Base-by-base conservation (phyloP, 1,140 invertebrate species). In the Rhagoletis pomonella region DNA sequence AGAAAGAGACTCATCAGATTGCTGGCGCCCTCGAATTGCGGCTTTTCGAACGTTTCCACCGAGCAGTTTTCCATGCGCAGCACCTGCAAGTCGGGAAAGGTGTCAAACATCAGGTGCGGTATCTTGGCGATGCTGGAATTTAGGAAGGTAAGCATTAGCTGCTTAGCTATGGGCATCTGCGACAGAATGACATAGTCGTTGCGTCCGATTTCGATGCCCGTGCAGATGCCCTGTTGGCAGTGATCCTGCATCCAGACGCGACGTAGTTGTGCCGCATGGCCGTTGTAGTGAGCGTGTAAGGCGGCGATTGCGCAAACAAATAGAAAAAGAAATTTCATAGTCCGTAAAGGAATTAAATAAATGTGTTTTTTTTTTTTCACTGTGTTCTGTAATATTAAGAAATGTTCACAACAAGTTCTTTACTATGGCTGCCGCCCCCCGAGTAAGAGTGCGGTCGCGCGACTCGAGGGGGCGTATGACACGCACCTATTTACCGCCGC, bases 211-310 rank as follows among this genome's bases (percentile, higher is more conserved):
- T 90, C 88, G 19, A 92, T 88, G 60, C 89, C 90, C 2, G 89
- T 89, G 14, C 91, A 92, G 73, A 92, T 90, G 9, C 89, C 89
- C 19, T 89, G 87, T n/a, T 88, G 88, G 84, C 91, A 92, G 87
- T 92, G 91, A 90, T 92, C 91, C 90, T 92, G 91, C 89, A 92
- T 89, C 91, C 91, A 91, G 64, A 92, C 89, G 86, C 91, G 90
- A 17, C 91, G 90, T 88, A 92, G 58, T 81, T 92, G 91, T 1
- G 90, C 89, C 12, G 84, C 84, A 60, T 85, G 84, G 3, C 58
- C 59, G 84, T 42, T 85, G 29, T 59, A 42, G 42, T 60, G 84
- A 10, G 84, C 14, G 39, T 62, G 84, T 19, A 85, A 42, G 9
- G 58, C 84, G 10, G 67, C 86, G 42, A 58, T 87, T 17, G 39